Evolutionary conservation across 2,888 invertebrate genomes (phyloP), one percentile per base, ranked within the genome.

Genomic region (Malthinus flaveolus): DNA sequence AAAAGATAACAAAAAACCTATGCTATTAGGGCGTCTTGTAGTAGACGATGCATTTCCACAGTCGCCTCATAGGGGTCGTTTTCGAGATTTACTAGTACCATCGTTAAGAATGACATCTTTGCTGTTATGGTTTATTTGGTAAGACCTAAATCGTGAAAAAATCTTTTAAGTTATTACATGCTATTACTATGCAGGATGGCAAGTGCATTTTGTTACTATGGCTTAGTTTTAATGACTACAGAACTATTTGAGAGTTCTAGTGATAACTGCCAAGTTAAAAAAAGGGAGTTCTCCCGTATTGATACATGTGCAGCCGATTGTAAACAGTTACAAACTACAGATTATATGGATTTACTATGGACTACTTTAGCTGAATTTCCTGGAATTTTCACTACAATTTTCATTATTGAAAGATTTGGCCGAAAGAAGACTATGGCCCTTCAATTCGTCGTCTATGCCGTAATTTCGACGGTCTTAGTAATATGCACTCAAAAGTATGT

Each of bases 351-450:
- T 78, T 81, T 97, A 13, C 80, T 96, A 31, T 95, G 95, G 93
- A 96, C 95, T 1, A 96, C 95, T 0, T 79, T 96, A 46, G 94
- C 96, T 0, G 96, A 97, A 80, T 96, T 97, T 78, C 97, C 96
- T 34, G 95, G 92, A 89, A 91, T 95, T 61, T 90, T 95, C 72
- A 88, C 92, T 1, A 95, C 95, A 0, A 91, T 94, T 70, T 88
- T 90, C 66, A 86, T 94, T 1, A 94, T 97, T 62, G 96, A 97
- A 77, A 87, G 87, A 76, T 88, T 92, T 72, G 97, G 96, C 7
- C 83, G 95, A 15, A 95, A 93, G 75, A 89, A 88, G 71, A 97
- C 96, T 0, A 96, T 97, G 93, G 94, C 94, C 0, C 81, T 90
- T n/a, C 95, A 97, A 75, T 93, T 96, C 75, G 82, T 93, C 7